A percentile compares a stretch with the other conserved stretches of the same genome.
Evolutionary conservation across 2,888 invertebrate species (phyloP).

Genomic region (Dusona sp.): DNA sequence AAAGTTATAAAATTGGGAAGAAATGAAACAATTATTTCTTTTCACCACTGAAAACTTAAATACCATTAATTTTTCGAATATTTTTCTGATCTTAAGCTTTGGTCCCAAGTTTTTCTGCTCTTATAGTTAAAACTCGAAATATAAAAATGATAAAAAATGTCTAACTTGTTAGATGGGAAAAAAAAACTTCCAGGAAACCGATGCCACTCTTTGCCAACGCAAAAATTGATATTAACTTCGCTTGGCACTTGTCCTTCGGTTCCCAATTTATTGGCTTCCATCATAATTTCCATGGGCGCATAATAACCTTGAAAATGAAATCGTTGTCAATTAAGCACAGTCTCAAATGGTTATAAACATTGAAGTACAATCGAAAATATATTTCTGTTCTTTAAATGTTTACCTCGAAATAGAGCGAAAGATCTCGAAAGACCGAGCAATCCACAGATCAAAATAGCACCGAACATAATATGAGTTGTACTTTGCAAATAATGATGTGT

Average conservation of each 20-base stretch:
- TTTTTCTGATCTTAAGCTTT: not conserved
- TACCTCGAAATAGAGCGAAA: slow-evolving; percentile 88
- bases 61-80: no score
- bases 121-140: not conserved
- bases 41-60: no score
- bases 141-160: slow-evolving; percentile 16
- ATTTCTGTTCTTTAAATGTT: not conserved
- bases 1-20: no score
- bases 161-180: slow-evolving; percentile 89
- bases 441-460: slow-evolving; percentile 86
- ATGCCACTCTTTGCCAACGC: slow-evolving; percentile 99
- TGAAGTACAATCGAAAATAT: not conserved
- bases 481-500: slow-evolving; percentile 90
- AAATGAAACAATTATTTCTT: no score
- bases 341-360: not conserved
- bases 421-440: slow-evolving; percentile 86
- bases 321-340: not conserved
- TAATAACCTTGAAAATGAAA: slow-evolving; percentile 88
- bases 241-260: slow-evolving; percentile 85
- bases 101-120: not conserved
- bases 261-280: slow-evolving; percentile 88
- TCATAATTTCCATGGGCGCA: slow-evolving; percentile 94
- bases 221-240: slow-evolving; percentile 89
- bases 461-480: slow-evolving; percentile 90
- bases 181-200: slow-evolving; percentile 98